Base-by-base conservation (phyloP, 2,797 vertebrate species). In the Eulemur albifrons region DNA sequence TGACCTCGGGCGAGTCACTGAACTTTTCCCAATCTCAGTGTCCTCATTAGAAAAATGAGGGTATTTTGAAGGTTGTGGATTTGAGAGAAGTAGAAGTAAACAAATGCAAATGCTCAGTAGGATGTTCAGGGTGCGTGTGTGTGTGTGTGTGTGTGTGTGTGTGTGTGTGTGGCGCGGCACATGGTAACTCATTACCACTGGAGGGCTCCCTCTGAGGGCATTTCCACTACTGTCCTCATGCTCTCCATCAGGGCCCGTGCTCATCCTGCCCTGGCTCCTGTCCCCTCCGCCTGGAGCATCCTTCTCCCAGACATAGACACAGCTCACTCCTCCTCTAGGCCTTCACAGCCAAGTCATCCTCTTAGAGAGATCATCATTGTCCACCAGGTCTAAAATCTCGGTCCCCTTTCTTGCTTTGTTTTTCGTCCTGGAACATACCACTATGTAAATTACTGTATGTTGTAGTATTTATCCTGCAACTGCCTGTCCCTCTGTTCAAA, bases 181-280 rank as follows among this genome's bases (percentile, higher is more conserved):
- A 21, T 0, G 15, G 6, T 4, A 50, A 30, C 38, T 2, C 23
- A 9, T 61, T 32, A n/a, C 30, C 32, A 2, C 7, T 2, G 25
- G 1, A 76, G 38, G 30, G 2, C 25, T 35, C 18, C 63, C 45
- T 27, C 4, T 11, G 7, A n/a, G 11, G 40, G 25, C 2, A 1
- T 20, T 23, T 77, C 18, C 7, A 0, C 59, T 8, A 4, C 69
- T 8, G 14, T 15, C 11, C 50, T 35, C 12, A 1, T 35, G 32
- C 17, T 80, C 54, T 15, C 54, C 1, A 10, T 35, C 40, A 57
- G 54, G 21, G 54, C 7, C 1, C 1, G 0, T 5, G 2, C 73
- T 9, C 0, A 0, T 15, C 11, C 50, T 13, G 30, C 38, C 7
- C 23, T 25, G 15, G 32, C 3, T 0, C 25, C 35, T 7, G 45